These are phyloP conservation scores for Loris lydekkerianus DNA, from an alignment of 2,797 vertebrate species.

Conservation along the genomic window DNA sequence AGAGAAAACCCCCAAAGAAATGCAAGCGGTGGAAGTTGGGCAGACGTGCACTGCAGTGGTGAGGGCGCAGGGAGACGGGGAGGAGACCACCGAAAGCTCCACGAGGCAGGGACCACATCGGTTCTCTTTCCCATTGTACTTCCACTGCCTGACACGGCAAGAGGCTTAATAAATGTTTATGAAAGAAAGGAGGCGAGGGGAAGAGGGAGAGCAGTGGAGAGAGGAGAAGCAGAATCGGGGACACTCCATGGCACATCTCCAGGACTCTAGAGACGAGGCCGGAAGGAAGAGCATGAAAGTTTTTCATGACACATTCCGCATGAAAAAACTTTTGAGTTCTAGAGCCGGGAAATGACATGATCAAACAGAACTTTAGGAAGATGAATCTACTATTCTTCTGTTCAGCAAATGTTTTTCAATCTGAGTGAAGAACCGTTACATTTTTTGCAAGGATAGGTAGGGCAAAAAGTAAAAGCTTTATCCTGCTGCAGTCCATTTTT, in stretches of 20 bases:
- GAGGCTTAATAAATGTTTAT: not conserved
- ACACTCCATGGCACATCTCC: not conserved
- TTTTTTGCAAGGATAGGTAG: not conserved
- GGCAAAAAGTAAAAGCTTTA: not conserved
- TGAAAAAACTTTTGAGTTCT: not conserved
- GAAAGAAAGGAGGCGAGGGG: not conserved
- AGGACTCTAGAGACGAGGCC: not conserved
- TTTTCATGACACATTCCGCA: not conserved
- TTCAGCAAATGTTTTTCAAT: not conserved
- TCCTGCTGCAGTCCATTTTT: not conserved
- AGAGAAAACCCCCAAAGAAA: slow-evolving; percentile 2
- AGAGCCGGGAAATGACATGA: not conserved
- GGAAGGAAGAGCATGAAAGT: not conserved
- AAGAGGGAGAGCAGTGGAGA: not conserved
- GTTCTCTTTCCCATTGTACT: not conserved
- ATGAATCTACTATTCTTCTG: not conserved
- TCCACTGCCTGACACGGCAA: not conserved
- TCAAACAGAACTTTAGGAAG: not conserved
- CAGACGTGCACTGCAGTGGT: not conserved
- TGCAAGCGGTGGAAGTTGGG: not conserved
- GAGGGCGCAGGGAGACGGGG: not conserved
- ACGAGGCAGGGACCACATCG: not conserved
- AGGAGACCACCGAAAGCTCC: not conserved
- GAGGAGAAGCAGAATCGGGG: not conserved
- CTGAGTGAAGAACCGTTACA: not conserved